Conservation (phyloP, 1,140 invertebrate species). For the honey bee (Apis mellifera) region Amel_HAv3.1 CM009937.2:12316501-12317000, state of each 20-base stretch:
- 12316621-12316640: conserved; percentile 55
- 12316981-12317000: conserved; percentile 56
- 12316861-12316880: conserved; percentile 54
- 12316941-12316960: conserved; percentile 55
- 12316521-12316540: conserved; percentile 58
- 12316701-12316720: conserved; percentile 44
- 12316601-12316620: conserved; percentile 69
- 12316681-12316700: conserved; percentile 34
- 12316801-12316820: conserved; percentile 41
- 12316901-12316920: conserved; percentile 55
- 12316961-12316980: conserved; percentile 56
- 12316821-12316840: conserved; percentile 51
- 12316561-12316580: conserved; percentile 46
- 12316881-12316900: conserved; percentile 35
- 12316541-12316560: conserved; percentile 60
- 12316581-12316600: conserved; percentile 47
- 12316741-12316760: conserved; percentile 49
- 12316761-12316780: conserved; percentile 7
- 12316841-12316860: conserved; percentile 57
- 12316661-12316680: conserved; percentile 45
- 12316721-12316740: conserved; percentile 38
- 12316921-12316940: conserved; percentile 54
- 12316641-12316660: conserved; percentile 36
- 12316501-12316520: conserved; percentile 57
- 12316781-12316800: conserved; percentile 32